Percentiles rank a stretch among this genome's conserved stretches.
Conservation (phyloP, 1,140 invertebrate species). For the Oedothorax gibbosus region DNA sequence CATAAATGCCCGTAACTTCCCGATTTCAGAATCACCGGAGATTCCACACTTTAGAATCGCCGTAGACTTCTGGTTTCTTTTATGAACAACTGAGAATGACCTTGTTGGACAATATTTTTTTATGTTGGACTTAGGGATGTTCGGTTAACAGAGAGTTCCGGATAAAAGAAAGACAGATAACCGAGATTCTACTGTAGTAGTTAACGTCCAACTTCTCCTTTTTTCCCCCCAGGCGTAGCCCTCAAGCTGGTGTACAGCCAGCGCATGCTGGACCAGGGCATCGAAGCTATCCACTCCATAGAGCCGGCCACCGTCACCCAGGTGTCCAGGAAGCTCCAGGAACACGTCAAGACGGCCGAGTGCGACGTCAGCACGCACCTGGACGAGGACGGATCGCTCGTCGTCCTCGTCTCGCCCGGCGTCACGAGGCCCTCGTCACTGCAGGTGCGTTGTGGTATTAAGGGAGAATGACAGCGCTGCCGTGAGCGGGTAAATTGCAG, state of each 20-base stretch:
- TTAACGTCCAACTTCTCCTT: no score
- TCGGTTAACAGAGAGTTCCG: no score
- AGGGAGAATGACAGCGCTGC: constrained; percentile 85
- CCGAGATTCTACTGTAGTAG: no score
- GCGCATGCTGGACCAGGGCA: constrained; percentile 71
- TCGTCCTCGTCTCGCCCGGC: constrained; percentile 78
- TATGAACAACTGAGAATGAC: no score
- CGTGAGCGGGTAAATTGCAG: no score
- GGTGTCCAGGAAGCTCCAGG: constrained; percentile 77
- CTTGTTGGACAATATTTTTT: no score
- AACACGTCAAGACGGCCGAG: constrained; percentile 81
- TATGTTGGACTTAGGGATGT: no score
- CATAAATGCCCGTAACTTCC: no score
- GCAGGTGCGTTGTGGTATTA: constrained; percentile 84
- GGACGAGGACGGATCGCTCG: constrained; percentile 84
- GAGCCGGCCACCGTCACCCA: constrained; percentile 76
- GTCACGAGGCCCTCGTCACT: constrained; percentile 74
- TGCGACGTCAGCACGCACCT: constrained; percentile 84
- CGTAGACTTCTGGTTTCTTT: no score
- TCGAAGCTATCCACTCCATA: constrained; percentile 71
- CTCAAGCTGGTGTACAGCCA: constrained; percentile 79
- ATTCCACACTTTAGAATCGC: no score
- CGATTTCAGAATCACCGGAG: no score
- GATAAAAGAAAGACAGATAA: no score
- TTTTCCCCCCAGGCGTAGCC: constrained; percentile 73